Evolutionary conservation across 2,113 vertebrate species (phyloP), one percentile per base, ranked within the genome.

Genomic region (Xiphias gladius): DNA sequence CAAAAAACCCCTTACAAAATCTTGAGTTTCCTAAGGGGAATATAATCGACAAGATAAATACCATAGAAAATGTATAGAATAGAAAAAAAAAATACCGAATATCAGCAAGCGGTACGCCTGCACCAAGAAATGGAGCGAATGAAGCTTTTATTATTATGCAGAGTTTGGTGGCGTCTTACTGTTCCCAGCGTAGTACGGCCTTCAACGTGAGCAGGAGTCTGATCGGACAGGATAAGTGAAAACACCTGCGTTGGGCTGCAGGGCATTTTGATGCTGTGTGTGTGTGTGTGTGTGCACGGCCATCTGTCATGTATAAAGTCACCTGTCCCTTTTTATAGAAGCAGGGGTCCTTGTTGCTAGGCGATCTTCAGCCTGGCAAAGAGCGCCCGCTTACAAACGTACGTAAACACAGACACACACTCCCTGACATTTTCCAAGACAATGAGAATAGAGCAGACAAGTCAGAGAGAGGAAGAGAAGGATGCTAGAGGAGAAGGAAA

Each of bases 281-380:
- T 50, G 62, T 0, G 54, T 0, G 54, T 32, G 63, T 19, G 50
- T 30, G 50, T 14, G n/a, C 2, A 9, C 6, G 54, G 37, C 88
- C 90, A 91, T 91, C 90, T 93, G 92, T 88, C 80, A 82, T 80
- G 80, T 87, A 71, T 52, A 90, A 83, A 71, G 63, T 88, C 83
- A 91, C 90, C 83, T 86, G 61, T 22, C 66, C 68, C 57, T 69
- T 74, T 35, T 78, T 58, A 71, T 67, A 81, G 87, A 89, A 88
- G 79, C 84, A 7, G 13, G 63, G 46, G 50, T 83, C 48, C 52
- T 66, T 52, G 91, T 92, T 93, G 92, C 92, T 87, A 86, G 83
- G 92, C 58, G 84, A 92, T 68, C 72, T 85, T 76, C 54, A 84
- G 73, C 70, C 70, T 30, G 14, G 48, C 46, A 64, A 62, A 68